Conservation (phyloP, 2,797 vertebrate species). For the Urophycis tenuis region DNA sequence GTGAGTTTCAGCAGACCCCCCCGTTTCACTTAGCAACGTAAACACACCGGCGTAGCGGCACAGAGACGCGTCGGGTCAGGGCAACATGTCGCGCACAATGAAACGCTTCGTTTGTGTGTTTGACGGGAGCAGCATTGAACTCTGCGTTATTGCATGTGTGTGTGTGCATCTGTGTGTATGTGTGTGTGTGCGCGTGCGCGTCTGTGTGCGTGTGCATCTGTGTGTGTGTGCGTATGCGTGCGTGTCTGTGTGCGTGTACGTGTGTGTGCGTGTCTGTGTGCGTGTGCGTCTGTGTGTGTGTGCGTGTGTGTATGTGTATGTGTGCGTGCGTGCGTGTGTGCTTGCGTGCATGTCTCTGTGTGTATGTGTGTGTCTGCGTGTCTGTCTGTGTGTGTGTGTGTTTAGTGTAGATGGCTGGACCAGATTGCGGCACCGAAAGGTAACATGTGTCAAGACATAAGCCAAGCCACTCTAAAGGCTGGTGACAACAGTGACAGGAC, state of each 20-base stretch:
- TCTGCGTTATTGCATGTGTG: constrained; percentile 12
- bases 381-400: too few species aligned
- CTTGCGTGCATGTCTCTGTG: too few species aligned
- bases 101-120: constrained; percentile 30
- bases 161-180: neutral
- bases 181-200: neutral
- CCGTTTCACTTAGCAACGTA: constrained; percentile 53
- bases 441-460: constrained; percentile 66
- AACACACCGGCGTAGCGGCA: constrained; percentile 34
- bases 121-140: constrained; percentile 24
- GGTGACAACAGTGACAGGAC: constrained; percentile 27
- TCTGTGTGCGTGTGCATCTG: neutral
- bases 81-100: constrained; percentile 17
- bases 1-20: constrained; percentile 49
- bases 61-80: neutral
- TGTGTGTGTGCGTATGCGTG: neutral
- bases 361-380: neutral
- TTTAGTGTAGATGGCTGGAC: constrained; percentile 76
- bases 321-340: too few species aligned
- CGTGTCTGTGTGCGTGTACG: constrained; percentile 14
- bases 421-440: constrained; percentile 63
- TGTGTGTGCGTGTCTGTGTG: neutral
- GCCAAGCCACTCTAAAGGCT: constrained; percentile 36
- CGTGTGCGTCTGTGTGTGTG: constrained; percentile 14
- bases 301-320: neutral